Percentiles rank a stretch among this genome's conserved stretches.
phyloP scores from a whole-genome alignment of 1,140 invertebrate species.

The Diploscapter pachys region DNA sequence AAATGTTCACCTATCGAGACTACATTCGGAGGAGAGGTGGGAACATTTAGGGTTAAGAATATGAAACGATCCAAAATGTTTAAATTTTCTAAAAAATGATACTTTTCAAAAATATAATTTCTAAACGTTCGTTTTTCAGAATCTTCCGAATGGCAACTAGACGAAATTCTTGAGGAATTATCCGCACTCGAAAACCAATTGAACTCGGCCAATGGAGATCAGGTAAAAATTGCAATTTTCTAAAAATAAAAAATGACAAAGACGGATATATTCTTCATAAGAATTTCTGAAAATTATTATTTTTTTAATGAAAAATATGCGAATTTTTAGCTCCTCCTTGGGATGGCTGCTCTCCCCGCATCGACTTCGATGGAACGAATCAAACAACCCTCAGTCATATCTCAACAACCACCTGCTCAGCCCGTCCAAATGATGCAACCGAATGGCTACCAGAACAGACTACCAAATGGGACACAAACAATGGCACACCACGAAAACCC shows the following conservation, averaged over 20 bases:
- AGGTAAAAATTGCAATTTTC: constrained; percentile 68
- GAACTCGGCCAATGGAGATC: constrained; percentile 65
- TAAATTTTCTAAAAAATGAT: constrained; percentile 25
- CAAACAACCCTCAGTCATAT: neutral
- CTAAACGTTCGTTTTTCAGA: constrained; percentile 65
- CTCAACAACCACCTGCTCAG: neutral
- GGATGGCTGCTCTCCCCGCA: constrained; percentile 23
- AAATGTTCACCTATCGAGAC: constrained; percentile 7
- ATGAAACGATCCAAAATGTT: constrained; percentile 19
- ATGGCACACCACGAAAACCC: no score
- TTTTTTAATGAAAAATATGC: constrained; percentile 34
- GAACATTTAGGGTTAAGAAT: neutral
- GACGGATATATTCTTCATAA: neutral
- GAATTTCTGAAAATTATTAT: constrained; percentile 17
- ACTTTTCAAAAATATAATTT: constrained; percentile 25
- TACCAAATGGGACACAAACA: no score
- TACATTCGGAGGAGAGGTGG: neutral
- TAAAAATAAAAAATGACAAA: no score
- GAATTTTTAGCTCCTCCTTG: constrained; percentile 37
- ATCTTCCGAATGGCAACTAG: constrained; percentile 88
- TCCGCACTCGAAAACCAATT: constrained; percentile 71
- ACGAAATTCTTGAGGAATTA: constrained; percentile 87
- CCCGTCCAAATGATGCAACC: neutral
- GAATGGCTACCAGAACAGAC: no score
- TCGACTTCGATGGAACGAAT: neutral